Evolutionary conservation across 1,140 invertebrate species (phyloP).

Genomic region (Brachionus rotundiformis): DNA sequence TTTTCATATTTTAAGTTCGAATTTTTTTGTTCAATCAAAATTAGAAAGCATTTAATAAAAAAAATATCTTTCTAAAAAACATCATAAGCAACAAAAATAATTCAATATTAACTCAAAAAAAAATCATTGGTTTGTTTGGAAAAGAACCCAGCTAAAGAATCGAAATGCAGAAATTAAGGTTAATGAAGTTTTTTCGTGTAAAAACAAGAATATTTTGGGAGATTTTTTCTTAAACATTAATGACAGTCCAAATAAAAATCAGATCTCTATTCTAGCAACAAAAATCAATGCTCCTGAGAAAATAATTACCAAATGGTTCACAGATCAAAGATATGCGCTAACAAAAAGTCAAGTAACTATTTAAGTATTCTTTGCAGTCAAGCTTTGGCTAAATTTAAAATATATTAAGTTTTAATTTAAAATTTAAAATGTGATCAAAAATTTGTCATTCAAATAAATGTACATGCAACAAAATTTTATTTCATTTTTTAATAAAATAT

Average conservation of each 20-base stretch:
- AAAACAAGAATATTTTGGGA: slow-evolving; percentile 11
- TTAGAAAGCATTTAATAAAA: not conserved
- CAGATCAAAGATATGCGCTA: not conserved
- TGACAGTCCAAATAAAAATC: not conserved
- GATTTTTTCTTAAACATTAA: not conserved
- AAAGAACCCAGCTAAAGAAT: slow-evolving; percentile 5
- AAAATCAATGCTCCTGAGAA: not conserved
- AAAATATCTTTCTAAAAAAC: not conserved
- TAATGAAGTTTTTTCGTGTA: not conserved
- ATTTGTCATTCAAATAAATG: not conserved
- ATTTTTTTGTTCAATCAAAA: not conserved
- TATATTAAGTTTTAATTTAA: not conserved
- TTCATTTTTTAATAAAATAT: not conserved
- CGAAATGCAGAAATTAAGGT: not conserved
- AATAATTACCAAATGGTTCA: slow-evolving; percentile 27
- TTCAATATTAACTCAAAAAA: not conserved
- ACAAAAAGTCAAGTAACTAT: not conserved
- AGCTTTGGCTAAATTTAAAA: not conserved
- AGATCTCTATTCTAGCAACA: not conserved
- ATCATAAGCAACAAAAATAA: not conserved
- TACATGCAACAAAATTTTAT: not conserved
- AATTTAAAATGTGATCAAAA: slow-evolving; percentile 4
- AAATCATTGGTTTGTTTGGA: slow-evolving; percentile 5
- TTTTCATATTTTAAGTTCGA: not conserved
- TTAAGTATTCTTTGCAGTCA: not conserved